Evolutionary conservation across 2,113 vertebrate species (phyloP).

Genomic region (Conger conger): DNA sequence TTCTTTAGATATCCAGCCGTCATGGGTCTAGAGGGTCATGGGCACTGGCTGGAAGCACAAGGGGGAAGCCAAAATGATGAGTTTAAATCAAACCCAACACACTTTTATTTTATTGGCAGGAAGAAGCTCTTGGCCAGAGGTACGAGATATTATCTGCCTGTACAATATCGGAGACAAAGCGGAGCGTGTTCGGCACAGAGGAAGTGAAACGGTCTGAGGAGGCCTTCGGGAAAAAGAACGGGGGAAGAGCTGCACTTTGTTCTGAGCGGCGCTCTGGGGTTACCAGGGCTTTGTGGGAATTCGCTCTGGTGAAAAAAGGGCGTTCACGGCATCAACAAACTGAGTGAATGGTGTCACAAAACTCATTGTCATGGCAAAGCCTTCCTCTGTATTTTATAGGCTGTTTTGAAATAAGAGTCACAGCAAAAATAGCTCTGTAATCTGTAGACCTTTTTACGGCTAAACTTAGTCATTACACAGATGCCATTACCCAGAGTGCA

Average conservation of each 20-base stretch:
- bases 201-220: not conserved
- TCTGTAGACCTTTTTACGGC: not conserved
- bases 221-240: not conserved
- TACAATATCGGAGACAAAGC: constrained; percentile 6
- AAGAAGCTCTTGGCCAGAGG: constrained; percentile 2
- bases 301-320: not conserved
- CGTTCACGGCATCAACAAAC: no score
- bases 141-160: constrained; percentile 16
- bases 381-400: not conserved
- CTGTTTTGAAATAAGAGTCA: not conserved
- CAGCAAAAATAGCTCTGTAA: not conserved
- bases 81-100: not conserved
- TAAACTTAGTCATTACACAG: not conserved
- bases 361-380: not conserved
- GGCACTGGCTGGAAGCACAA: no score
- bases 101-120: not conserved
- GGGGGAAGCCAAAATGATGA: not conserved
- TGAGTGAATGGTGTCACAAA: no score
- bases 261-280: not conserved
- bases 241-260: not conserved
- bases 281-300: not conserved
- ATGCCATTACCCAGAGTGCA: not conserved
- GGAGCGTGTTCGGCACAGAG: not conserved
- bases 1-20: constrained; percentile 1
- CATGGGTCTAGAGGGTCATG: not conserved